Base-by-base conservation (phyloP, 2,113 vertebrate genomes). In the Chionomys nivalis region DNA sequence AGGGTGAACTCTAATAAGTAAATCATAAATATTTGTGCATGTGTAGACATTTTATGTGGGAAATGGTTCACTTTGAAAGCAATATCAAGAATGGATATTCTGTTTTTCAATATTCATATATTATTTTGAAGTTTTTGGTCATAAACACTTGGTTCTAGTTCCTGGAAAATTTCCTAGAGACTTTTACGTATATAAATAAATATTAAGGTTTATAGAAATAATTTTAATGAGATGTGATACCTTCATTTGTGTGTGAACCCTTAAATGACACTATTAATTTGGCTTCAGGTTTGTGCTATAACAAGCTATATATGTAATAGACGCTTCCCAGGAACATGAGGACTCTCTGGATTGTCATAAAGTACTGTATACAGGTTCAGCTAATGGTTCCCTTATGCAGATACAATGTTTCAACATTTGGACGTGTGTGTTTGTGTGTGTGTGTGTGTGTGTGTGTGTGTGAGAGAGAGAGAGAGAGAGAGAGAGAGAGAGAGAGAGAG, bases 171-270 rank as follows among this genome's bases (percentile, higher is more conserved):
- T 94, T 97, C 90, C 87, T 96, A 39, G 70, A 72, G 36, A 90
- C 28, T 92, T 76, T 87, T 44, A 96, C 89, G 79, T 96, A 61
- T 86, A 90, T 95, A 96, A 94, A 94, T 95, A 94, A 77, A 87
- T 96, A 76, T 92, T 81, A 19, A 47, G 26, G 52, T 90, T 92
- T 97, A 91, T 65, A 89, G 85, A 52, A 91, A 66, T 95, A 79
- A 95, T 94, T 96, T 97, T 72, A 90, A 12, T 95, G 85, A 97
- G 93, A 97, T 93, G 49, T 94, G 76, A 82, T 94, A 92, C 44
- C 36, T 94, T 88, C 95, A 95, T 90, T 96, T 1, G 0, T 89
- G 79, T 90, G 76, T 93, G 85, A 97, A 96, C 92, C 88, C 75
- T 91, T 90, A 86, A 66, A 77, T 94, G 90, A 92, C 92, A 96